Base-by-base conservation (phyloP, 2,888 invertebrate genomes). In the Cosmia pyralina region DNA sequence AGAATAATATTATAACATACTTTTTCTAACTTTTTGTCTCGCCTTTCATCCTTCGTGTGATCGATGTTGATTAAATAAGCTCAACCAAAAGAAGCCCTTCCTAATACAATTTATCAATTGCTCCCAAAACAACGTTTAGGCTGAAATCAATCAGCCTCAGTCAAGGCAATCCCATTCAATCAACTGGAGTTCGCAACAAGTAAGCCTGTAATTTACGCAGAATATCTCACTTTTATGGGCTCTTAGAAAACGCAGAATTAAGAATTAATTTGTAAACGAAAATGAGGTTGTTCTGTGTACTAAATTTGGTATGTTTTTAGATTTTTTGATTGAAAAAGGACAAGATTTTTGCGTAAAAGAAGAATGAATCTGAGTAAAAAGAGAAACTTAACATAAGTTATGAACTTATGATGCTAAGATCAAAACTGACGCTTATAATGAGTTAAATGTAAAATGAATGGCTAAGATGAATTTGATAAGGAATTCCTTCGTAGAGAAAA, bases 111-210 rank as follows among this genome's bases (percentile, higher is more conserved):
- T 76, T 78, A 75, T 67, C 57, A 70, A 66, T 68, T 68, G 22
- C 65, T 64, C 38, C 63, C 52, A 65, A 77, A 77, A 73, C 60
- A 75, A 70, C 75, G 53, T 78, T 77, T 68, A 59, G 69, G 4
- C 38, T 62, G 50, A 44, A 71, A 84, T 83, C 81, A 81, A 81
- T 84, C 78, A 73, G 62, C 71, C 62, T 84, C 71, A 75, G 74
- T 66, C 57, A 66, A 81, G 55, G 58, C 77, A 72, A 76, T 85
- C 67, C 50, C 60, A 75, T 77, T 85, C 70, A 81, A 73, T 77
- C 70, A 81, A 73, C 75, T 75, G 72, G 53, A 81, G 66, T 72
- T 72, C 17, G 63, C 44, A 78, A 74, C 74, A 76, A 83, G 71
- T 70, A 84, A 78, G 76, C 72, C 70, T 15, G 67, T 77, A 69